Evolutionary conservation across 2,888 invertebrate genomes (phyloP).

Genomic region (Chesias legatella): DNA sequence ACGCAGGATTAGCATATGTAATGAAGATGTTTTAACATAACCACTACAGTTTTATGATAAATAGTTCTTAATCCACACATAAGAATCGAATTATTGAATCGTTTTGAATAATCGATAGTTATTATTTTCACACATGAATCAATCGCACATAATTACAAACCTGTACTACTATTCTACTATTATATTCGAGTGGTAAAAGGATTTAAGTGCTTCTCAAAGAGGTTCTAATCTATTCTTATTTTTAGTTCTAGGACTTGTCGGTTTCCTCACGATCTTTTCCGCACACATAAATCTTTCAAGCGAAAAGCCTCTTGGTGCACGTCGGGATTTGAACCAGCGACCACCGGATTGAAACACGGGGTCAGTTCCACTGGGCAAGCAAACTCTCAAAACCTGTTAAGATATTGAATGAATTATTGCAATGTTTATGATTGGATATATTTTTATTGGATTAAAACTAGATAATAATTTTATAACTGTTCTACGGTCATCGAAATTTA

Average conservation of each 20-base stretch:
- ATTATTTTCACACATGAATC: constrained; percentile 23
- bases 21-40: constrained; percentile 47
- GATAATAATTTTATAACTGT: constrained; percentile 14
- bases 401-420: constrained; percentile 18
- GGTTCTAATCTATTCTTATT: too few species aligned
- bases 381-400: too few species aligned
- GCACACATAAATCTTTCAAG: too few species aligned
- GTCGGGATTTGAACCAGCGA: too few species aligned
- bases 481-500: constrained; percentile 8
- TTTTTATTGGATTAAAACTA: constrained; percentile 9
- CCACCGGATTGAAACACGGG: too few species aligned
- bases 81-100: constrained; percentile 25
- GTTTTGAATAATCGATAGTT: constrained; percentile 19
- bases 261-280: too few species aligned
- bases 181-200: too few species aligned
- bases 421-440: constrained; percentile 2
- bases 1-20: constrained; percentile 40
- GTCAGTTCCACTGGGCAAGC: too few species aligned
- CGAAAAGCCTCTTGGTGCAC: too few species aligned
- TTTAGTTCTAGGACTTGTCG: too few species aligned
- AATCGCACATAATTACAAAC: constrained; percentile 19
- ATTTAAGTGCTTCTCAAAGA: too few species aligned
- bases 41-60: constrained; percentile 46
- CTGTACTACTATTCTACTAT: too few species aligned
- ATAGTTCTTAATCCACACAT: constrained; percentile 26